phyloP scores from a whole-genome alignment of 2,113 vertebrate genomes.

The Nycticorax nycticorax region DNA sequence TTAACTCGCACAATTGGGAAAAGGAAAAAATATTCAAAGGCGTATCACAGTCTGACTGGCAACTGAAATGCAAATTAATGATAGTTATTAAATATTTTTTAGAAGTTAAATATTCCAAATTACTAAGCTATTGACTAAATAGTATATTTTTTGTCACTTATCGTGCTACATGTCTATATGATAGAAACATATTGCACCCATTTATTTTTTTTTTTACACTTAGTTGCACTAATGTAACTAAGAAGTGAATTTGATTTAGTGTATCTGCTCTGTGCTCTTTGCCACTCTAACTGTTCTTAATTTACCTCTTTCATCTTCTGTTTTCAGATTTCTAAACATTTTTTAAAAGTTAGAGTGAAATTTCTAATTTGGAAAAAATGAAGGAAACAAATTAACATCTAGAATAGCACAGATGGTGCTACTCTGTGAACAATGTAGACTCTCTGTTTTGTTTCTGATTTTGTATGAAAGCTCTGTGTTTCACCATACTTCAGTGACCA shows the following conservation, averaged over 20 bases:
- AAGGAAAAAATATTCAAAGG: neutral
- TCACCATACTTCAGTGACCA: neutral
- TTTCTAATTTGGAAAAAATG: neutral
- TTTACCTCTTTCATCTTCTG: neutral
- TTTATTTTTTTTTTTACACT: neutral
- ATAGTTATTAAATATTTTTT: neutral
- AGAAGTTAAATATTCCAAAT: neutral
- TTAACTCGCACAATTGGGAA: neutral
- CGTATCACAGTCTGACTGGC: neutral
- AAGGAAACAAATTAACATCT: neutral
- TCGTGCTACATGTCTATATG: neutral
- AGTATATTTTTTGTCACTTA: neutral
- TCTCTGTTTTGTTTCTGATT: neutral
- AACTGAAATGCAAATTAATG: neutral
- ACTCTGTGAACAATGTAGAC: neutral
- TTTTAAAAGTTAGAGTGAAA: neutral
- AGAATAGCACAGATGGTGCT: neutral
- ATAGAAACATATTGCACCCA: neutral
- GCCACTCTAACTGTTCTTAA: neutral
- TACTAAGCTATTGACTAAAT: neutral
- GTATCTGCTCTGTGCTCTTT: neutral
- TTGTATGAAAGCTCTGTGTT: neutral
- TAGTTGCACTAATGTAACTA: neutral
- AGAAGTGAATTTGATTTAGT: neutral
- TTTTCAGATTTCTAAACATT: neutral